Conservation (phyloP, 2,888 invertebrate species). For the Platerodrilus igneus region DNA sequence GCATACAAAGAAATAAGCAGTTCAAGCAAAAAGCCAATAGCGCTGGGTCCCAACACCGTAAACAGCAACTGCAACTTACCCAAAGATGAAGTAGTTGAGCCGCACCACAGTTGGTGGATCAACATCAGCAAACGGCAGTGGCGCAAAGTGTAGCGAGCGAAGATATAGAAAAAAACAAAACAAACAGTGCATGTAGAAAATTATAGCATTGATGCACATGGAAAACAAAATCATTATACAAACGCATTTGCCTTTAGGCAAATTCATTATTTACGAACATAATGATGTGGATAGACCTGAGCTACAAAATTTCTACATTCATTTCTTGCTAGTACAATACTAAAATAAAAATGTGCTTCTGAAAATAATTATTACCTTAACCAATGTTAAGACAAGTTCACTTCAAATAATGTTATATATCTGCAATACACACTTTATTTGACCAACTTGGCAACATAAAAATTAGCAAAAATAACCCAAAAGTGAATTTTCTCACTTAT, state of each 20-base stretch:
- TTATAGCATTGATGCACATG: constrained; percentile 32
- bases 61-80: constrained; percentile 44
- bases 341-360: no score
- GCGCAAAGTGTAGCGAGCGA: constrained; percentile 49
- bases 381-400: no score
- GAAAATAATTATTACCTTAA: no score
- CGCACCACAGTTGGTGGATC: constrained; percentile 37
- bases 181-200: constrained; percentile 51
- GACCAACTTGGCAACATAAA: no score
- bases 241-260: constrained; percentile 6
- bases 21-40: constrained; percentile 16
- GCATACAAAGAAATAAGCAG: constrained; percentile 12
- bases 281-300: constrained; percentile 18
- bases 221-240: constrained; percentile 10
- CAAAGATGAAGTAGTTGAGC: constrained; percentile 38
- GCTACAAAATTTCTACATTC: no score
- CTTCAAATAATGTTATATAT: no score
- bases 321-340: no score
- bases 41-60: constrained; percentile 23
- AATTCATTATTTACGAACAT: constrained; percentile 1
- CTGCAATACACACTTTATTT: no score
- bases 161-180: constrained; percentile 51
- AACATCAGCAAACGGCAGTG: constrained; percentile 45
- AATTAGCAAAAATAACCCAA: no score
- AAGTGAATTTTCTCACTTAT: no score